phyloP scores from a whole-genome alignment of 2,888 invertebrate genomes.

The Trypoxylon attenuatum region DNA sequence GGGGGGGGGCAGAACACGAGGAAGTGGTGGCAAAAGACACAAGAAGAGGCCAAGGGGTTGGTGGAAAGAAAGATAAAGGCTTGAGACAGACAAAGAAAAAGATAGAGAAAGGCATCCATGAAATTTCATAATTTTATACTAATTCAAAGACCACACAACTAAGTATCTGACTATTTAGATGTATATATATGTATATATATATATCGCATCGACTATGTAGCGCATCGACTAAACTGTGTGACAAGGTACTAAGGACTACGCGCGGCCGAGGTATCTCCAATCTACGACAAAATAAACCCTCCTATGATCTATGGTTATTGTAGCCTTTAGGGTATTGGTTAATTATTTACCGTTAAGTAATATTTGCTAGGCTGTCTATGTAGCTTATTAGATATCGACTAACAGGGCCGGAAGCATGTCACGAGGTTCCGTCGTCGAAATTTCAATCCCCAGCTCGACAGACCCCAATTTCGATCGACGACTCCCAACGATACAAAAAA shows the following conservation, averaged over 20 bases:
- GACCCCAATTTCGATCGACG: neutral
- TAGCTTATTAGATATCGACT: constrained; percentile 72
- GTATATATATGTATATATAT: constrained; percentile 68
- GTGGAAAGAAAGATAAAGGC: constrained; percentile 12
- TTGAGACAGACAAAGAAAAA: constrained; percentile 33
- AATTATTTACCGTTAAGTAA: constrained; percentile 69
- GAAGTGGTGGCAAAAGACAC: constrained; percentile 24
- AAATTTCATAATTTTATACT: constrained; percentile 75
- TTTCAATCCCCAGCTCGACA: neutral
- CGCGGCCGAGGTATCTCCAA: constrained; percentile 65
- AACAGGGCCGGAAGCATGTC: constrained; percentile 62
- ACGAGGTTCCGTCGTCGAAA: constrained; percentile 1
- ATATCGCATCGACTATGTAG: constrained; percentile 65
- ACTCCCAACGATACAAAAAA: neutral
- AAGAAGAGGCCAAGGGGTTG: constrained; percentile 14
- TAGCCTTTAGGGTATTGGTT: constrained; percentile 70
- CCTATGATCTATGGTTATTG: constrained; percentile 71
- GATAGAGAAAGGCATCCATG: constrained; percentile 70
- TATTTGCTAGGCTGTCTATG: constrained; percentile 70
- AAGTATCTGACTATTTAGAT: constrained; percentile 70
- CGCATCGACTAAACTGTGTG: constrained; percentile 66
- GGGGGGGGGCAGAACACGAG: constrained; percentile 16
- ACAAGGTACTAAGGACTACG: constrained; percentile 68
- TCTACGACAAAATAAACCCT: constrained; percentile 73
- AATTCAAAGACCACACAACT: constrained; percentile 74